Percentiles rank a stretch among this genome's conserved stretches.
Conservation (phyloP, 2,113 vertebrate species). For the Kryptolebias marmoratus region DNA sequence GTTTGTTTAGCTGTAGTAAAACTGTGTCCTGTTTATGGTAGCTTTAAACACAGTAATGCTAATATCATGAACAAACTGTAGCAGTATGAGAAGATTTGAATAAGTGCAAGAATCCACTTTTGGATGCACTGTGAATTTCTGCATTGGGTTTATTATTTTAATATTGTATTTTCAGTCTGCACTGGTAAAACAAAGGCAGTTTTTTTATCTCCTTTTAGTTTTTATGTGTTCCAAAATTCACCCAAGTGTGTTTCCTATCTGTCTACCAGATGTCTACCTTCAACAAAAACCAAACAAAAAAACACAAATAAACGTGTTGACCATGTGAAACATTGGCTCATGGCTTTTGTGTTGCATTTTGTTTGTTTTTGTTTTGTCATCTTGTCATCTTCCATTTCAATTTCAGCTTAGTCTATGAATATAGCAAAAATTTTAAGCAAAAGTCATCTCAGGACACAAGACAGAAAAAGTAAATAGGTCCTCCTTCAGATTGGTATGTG, state of each 20-base stretch:
- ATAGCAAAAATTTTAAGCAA: not conserved
- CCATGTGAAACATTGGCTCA: not conserved
- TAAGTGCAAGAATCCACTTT: no score
- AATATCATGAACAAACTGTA: not conserved
- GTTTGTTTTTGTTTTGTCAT: not conserved
- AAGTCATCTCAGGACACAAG: not conserved
- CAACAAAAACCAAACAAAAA: not conserved
- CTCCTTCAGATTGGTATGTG: not conserved
- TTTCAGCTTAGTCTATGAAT: not conserved
- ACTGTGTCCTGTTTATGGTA: not conserved
- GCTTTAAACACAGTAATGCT: not conserved
- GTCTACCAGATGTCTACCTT: not conserved
- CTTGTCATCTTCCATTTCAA: not conserved
- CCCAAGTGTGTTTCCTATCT: not conserved
- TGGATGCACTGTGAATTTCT: no score
- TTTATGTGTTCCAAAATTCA: no score
- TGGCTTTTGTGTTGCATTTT: not conserved
- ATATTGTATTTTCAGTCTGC: no score
- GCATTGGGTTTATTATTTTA: no score
- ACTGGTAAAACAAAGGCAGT: no score
- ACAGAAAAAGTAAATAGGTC: not conserved
- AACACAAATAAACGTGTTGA: not conserved
- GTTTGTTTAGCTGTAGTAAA: not conserved
- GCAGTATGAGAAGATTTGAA: no score
- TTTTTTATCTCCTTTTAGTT: no score